These are phyloP conservation scores for Helicorthomorpha holstii DNA, from an alignment of 1,140 invertebrate species.

Conservation along the genomic window DNA sequence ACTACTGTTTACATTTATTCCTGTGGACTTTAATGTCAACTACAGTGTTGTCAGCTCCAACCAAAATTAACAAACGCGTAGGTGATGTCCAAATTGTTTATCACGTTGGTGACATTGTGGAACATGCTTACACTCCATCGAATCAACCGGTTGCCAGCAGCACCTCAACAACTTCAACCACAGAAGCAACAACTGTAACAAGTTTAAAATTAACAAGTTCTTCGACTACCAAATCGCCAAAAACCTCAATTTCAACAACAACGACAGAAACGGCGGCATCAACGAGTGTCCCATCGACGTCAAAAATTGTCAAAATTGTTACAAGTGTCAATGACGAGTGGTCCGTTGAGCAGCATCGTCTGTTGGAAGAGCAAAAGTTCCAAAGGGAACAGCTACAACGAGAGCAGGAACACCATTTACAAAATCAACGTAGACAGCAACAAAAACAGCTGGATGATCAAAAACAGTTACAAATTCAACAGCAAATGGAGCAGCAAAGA, in stretches of 20 bases:
- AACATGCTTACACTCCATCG: background rate
- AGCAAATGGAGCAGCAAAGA: background rate
- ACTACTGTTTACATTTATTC: too few species aligned
- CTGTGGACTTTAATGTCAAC: too few species aligned
- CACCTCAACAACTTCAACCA: background rate
- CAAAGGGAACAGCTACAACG: too few species aligned
- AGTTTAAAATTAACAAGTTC: background rate
- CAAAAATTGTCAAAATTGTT: background rate
- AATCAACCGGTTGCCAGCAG: too few species aligned
- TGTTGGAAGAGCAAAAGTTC: too few species aligned
- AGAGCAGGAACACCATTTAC: too few species aligned
- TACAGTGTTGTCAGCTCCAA: too few species aligned
- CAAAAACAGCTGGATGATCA: background rate
- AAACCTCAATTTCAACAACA: background rate
- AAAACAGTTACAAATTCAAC: background rate
- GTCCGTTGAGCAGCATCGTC: too few species aligned
- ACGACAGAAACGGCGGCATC: background rate
- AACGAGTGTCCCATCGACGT: background rate
- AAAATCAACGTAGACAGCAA: background rate
- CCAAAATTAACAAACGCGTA: background rate
- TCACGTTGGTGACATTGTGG: background rate
- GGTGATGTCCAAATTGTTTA: background rate
- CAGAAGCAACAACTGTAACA: background rate
- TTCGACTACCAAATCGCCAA: background rate
- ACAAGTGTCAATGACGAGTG: too few species aligned